Percentiles rank a stretch among this genome's conserved stretches.
Evolutionary conservation across 2,797 vertebrate genomes (phyloP).

Genomic region (Paedocypris micromegethes): DNA sequence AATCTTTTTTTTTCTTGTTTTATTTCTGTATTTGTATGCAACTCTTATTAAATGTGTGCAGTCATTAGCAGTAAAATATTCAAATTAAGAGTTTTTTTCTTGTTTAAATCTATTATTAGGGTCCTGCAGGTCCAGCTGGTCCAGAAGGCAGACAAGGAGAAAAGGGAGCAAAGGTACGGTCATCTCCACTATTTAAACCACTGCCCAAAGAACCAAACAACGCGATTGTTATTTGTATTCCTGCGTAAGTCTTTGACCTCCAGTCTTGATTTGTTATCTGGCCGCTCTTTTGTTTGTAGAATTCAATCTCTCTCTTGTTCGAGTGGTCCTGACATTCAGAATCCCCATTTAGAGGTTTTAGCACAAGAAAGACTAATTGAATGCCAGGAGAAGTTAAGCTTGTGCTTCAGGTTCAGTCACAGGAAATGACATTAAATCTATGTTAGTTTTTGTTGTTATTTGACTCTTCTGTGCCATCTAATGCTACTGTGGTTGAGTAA

Average conservation of each 20-base stretch:
- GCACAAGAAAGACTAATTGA: constrained; percentile 64
- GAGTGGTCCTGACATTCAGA: constrained; percentile 55
- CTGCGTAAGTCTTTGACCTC: constrained; percentile 30
- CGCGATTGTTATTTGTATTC: constrained; percentile 1
- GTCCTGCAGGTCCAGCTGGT: constrained; percentile 77
- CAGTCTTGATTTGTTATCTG: constrained; percentile 18
- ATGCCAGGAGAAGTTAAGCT: constrained; percentile 63
- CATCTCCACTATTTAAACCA: neutral
- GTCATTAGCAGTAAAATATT: no score
- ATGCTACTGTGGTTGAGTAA: neutral
- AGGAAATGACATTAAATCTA: constrained; percentile 50
- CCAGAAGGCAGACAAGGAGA: constrained; percentile 90
- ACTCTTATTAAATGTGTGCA: no score
- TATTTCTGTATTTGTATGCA: no score
- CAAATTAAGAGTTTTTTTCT: no score
- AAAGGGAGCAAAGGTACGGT: constrained; percentile 89
- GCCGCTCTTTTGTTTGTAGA: constrained; percentile 13
- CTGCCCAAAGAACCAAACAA: neutral
- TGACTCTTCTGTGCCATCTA: neutral
- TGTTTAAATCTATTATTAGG: constrained; percentile 61
- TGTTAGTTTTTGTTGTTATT: constrained; percentile 10
- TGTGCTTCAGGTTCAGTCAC: constrained; percentile 31
- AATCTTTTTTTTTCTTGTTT: no score
- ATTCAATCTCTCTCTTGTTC: constrained; percentile 24
- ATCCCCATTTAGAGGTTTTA: constrained; percentile 44